Evolutionary conservation across 2,888 invertebrate genomes (phyloP).

Genomic region (Ephialtes manifestator): DNA sequence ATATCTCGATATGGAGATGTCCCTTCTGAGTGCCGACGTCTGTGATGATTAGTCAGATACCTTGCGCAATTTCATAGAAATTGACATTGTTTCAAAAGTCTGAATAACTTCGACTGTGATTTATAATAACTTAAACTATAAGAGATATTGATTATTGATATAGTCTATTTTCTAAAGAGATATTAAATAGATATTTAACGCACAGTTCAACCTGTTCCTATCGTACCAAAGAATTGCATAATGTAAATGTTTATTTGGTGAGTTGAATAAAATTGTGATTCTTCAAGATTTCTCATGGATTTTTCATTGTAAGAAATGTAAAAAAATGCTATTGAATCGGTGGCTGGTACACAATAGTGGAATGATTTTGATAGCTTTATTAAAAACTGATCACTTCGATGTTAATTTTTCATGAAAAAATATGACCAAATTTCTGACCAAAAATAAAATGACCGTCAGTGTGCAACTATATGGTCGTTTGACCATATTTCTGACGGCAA

Average conservation of each 20-base stretch:
- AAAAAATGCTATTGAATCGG: neutral
- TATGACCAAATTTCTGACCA: neutral
- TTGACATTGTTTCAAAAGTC: too few species aligned
- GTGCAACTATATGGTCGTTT: slow-evolving; percentile 4
- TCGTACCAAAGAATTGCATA: slow-evolving; percentile 2
- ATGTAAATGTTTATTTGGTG: neutral
- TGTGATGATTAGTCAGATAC: too few species aligned
- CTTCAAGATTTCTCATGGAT: neutral
- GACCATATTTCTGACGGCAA: too few species aligned
- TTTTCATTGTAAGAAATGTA: neutral
- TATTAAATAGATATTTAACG: neutral
- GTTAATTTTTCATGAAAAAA: neutral
- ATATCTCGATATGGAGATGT: slow-evolving; percentile 15
- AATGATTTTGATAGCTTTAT: slow-evolving; percentile 3
- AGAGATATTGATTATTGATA: slow-evolving; percentile 8
- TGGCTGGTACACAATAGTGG: neutral
- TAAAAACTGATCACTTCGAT: slow-evolving; percentile 3
- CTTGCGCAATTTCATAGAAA: too few species aligned
- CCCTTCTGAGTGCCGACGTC: neutral
- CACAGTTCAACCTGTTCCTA: neutral
- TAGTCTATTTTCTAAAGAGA: slow-evolving; percentile 17
- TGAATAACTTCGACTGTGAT: too few species aligned
- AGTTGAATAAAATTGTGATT: slow-evolving; percentile 2
- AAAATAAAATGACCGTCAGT: slow-evolving; percentile 11
- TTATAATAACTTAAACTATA: too few species aligned